phyloP scores from a whole-genome alignment of 2,888 invertebrate genomes.

The Lymantria monacha region DNA sequence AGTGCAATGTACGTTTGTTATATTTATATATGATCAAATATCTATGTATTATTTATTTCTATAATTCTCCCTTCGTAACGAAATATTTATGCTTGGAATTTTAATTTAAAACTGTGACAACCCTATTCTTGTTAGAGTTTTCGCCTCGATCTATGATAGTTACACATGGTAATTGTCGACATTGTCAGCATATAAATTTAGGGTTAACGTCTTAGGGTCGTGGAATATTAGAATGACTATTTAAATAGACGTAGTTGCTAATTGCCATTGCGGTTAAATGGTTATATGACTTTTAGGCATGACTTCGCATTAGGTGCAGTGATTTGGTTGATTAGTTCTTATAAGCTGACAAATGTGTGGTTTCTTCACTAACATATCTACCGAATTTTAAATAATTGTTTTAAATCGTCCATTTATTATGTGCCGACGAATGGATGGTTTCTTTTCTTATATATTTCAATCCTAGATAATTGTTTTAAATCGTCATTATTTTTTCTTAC shows the following conservation, averaged over 20 bases:
- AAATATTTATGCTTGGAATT: too few species aligned
- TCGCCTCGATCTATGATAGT: constrained; percentile 39
- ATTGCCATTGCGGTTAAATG: constrained; percentile 1
- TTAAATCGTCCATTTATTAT: too few species aligned
- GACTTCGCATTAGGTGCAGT: neutral
- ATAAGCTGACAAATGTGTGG: neutral
- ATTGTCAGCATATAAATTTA: constrained; percentile 38
- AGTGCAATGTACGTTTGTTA: too few species aligned
- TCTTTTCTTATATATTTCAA: too few species aligned
- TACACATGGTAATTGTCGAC: constrained; percentile 54
- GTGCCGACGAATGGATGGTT: too few species aligned
- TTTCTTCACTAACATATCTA: neutral
- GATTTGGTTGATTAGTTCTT: neutral
- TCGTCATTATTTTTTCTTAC: too few species aligned
- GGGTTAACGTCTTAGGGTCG: constrained; percentile 33
- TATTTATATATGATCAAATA: too few species aligned
- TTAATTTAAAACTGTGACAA: neutral
- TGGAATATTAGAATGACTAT: constrained; percentile 8
- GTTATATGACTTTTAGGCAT: neutral
- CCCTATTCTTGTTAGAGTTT: constrained; percentile 12
- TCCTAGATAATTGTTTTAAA: too few species aligned
- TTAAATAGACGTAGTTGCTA: constrained; percentile 4
- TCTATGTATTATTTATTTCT: too few species aligned
- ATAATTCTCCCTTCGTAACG: too few species aligned
- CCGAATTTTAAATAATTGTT: too few species aligned